Evolutionary conservation across 1,140 invertebrate genomes (phyloP).

Genomic region (Trichonephila clavipes): DNA sequence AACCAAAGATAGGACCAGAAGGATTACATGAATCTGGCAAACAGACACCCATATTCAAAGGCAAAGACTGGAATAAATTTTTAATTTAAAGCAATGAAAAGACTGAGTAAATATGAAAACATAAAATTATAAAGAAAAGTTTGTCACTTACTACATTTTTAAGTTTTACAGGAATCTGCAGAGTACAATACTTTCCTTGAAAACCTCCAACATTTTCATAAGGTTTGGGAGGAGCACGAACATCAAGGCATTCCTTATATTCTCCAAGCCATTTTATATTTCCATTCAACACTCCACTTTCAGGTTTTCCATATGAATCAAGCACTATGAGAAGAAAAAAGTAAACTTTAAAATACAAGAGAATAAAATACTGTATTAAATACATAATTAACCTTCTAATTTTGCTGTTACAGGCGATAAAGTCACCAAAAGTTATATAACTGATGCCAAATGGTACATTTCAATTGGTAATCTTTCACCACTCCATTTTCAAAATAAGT

Average conservation of each 20-base stretch:
- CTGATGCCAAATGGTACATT: too few relatives aligned
- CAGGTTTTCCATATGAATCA: conserved; percentile 65
- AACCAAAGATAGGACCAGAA: not conserved
- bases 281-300: conserved; percentile 57
- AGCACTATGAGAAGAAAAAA: conserved; percentile 27
- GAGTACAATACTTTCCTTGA: conserved; percentile 59
- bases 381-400: too few relatives aligned
- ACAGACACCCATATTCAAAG: not conserved
- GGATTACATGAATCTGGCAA: not conserved
- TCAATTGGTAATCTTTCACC: too few relatives aligned
- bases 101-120: not conserved
- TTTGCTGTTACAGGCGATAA: too few relatives aligned
- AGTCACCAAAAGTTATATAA: too few relatives aligned
- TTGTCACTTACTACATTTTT: not conserved
- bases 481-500: too few relatives aligned
- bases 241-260: conserved; percentile 55
- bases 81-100: not conserved
- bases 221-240: conserved; percentile 3
- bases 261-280: conserved; percentile 63
- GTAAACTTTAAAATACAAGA: too few relatives aligned
- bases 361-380: too few relatives aligned
- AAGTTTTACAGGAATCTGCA: not conserved
- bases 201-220: not conserved
- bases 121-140: not conserved
- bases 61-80: conserved; percentile 37